These are phyloP conservation scores for Mesoclemmys tuberculata DNA, from an alignment of 2,113 vertebrate species.

Conservation along the genomic window DNA sequence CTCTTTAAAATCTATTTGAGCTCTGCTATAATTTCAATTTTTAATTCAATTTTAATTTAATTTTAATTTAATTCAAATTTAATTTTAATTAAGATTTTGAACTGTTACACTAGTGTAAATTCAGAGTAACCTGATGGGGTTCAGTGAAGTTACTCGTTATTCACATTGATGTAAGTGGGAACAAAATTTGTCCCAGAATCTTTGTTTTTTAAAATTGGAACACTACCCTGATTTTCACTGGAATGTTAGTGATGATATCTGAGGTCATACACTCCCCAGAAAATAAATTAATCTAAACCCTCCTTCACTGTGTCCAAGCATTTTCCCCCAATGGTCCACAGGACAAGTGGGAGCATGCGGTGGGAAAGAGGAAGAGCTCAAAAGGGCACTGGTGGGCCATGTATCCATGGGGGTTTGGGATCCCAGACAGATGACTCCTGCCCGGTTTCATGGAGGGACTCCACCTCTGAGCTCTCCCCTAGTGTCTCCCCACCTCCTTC, in stretches of 20 bases:
- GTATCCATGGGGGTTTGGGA: background rate
- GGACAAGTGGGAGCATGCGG: background rate
- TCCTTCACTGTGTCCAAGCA: background rate
- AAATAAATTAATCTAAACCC: background rate
- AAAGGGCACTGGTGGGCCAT: background rate
- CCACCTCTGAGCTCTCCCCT: background rate
- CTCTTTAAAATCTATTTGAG: background rate
- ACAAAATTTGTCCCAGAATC: background rate
- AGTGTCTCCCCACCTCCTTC: background rate
- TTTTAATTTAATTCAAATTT: no score
- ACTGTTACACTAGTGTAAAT: background rate
- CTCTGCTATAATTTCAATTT: background rate
- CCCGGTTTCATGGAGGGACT: background rate
- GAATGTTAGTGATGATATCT: background rate
- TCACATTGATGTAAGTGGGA: background rate
- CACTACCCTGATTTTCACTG: background rate
- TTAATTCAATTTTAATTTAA: no score
- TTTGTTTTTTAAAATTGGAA: background rate
- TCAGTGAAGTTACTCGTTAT: conserved; percentile 7
- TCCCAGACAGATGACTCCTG: background rate
- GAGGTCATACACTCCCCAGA: background rate
- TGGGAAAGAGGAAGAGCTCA: background rate
- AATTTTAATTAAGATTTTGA: no score
- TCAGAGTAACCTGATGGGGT: background rate
- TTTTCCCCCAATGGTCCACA: background rate